These are phyloP conservation scores for Arion vulgaris DNA, from an alignment of 1,140 invertebrate genomes.

Conservation along the genomic window DNA sequence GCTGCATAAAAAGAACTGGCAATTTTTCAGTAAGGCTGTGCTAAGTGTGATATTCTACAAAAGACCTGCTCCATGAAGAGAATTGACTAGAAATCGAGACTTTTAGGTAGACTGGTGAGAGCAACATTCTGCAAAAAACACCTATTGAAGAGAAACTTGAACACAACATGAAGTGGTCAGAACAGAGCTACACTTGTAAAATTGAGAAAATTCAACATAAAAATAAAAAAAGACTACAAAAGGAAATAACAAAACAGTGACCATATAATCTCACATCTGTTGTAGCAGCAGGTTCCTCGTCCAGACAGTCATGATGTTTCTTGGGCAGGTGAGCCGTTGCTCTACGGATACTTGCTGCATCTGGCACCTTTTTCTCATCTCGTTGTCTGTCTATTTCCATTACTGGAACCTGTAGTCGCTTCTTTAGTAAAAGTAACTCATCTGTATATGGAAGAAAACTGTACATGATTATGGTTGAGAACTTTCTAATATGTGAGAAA, in stretches of 20 bases:
- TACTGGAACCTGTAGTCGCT: slow-evolving; percentile 55
- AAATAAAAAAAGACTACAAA: neutral
- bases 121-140: no score
- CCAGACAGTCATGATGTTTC: slow-evolving; percentile 46
- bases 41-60: no score
- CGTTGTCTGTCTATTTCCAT: slow-evolving; percentile 60
- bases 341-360: slow-evolving; percentile 62
- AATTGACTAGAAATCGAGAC: no score
- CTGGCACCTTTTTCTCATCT: slow-evolving; percentile 67
- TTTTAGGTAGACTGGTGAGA: no score
- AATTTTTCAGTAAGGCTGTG: no score
- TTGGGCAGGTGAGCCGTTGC: slow-evolving; percentile 64
- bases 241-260: neutral
- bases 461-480: neutral
- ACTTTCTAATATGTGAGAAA: no score
- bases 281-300: slow-evolving; percentile 53
- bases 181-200: neutral
- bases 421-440: slow-evolving; percentile 70
- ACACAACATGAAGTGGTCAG: no score
- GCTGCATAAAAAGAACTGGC: no score
- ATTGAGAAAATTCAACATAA: neutral
- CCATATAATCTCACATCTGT: slow-evolving; percentile 68
- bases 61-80: no score
- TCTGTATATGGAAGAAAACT: slow-evolving; percentile 54
- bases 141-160: no score